A percentile compares a stretch with the other conserved stretches of the same genome.
Evolutionary conservation across 2,888 invertebrate species (phyloP).

Genomic region (Hemithea aestivaria): DNA sequence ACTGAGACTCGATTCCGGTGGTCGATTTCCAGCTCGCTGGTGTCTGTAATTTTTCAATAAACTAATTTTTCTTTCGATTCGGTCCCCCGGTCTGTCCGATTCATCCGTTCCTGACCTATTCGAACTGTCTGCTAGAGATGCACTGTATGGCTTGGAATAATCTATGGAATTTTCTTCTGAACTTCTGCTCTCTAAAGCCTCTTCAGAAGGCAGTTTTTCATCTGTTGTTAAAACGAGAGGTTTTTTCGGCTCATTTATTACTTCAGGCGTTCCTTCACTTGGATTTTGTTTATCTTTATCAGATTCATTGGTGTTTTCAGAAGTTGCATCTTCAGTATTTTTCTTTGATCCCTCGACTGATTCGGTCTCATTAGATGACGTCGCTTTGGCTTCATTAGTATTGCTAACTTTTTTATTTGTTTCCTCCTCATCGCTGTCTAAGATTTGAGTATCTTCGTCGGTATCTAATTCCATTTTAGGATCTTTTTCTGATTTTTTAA

Average conservation of each 20-base stretch:
- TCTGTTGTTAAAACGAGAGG: conserved; percentile 64
- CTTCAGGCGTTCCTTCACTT: conserved; percentile 26
- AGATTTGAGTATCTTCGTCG: conserved; percentile 63
- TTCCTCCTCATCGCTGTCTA: conserved; percentile 67
- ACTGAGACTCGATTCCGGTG: conserved; percentile 66
- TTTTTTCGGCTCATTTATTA: conserved; percentile 28
- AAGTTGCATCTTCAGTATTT: conserved; percentile 11
- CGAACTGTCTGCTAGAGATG: conserved; percentile 25
- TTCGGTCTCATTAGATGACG: conserved; percentile 26
- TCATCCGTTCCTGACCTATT: conserved; percentile 7
- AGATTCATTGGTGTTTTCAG: conserved; percentile 14
- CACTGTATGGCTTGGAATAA: conserved; percentile 26
- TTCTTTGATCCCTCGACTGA: conserved; percentile 17
- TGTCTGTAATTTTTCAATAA: conserved; percentile 73
- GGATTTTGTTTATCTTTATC: conserved; percentile 28
- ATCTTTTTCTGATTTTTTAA: conserved; percentile 45
- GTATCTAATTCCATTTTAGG: conserved; percentile 43
- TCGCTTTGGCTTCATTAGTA: conserved; percentile 22
- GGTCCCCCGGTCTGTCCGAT: conserved; percentile 33
- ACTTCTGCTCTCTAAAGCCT: conserved; percentile 52
- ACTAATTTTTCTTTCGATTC: conserved; percentile 63
- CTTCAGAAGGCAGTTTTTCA: conserved; percentile 65
- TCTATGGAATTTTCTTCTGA: conserved; percentile 37
- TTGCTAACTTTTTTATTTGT: conserved; percentile 25
- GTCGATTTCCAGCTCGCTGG: conserved; percentile 54